These are phyloP conservation scores for Choloepus didactylus DNA, from an alignment of 2,797 vertebrate species.

Conservation along the genomic window DNA sequence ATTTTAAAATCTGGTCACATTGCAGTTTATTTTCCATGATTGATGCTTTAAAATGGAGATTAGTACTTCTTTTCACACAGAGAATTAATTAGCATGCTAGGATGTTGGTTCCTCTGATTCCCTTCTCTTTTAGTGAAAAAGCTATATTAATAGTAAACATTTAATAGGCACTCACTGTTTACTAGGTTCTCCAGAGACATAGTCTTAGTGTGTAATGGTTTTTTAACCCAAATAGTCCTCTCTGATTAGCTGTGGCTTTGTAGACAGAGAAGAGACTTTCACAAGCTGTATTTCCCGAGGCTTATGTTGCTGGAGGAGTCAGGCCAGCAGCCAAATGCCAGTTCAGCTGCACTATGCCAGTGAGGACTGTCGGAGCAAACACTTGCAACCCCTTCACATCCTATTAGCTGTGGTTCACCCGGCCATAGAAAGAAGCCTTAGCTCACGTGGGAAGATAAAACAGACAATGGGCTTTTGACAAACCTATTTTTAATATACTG, in stretches of 20 bases:
- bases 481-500: neutral
- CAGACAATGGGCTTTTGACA: neutral
- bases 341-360: neutral
- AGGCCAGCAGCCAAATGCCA: neutral
- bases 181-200: slow-evolving; percentile 35
- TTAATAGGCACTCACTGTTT: slow-evolving; percentile 70
- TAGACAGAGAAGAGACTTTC: neutral
- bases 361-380: neutral
- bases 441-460: neutral
- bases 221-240: neutral
- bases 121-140: slow-evolving; percentile 66
- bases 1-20: slow-evolving; percentile 80
- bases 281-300: neutral
- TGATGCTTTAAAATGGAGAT: slow-evolving; percentile 82
- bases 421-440: neutral
- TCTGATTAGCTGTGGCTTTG: neutral
- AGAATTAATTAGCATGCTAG: slow-evolving; percentile 74
- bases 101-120: slow-evolving; percentile 68
- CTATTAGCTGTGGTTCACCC: neutral
- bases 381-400: neutral
- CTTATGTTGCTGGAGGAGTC: neutral
- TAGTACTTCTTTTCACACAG: slow-evolving; percentile 79
- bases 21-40: slow-evolving; percentile 80
- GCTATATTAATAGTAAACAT: slow-evolving; percentile 66
- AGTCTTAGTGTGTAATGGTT: slow-evolving; percentile 8